Conservation (phyloP, 2,113 vertebrate genomes). For the Scomber scombrus region DNA sequence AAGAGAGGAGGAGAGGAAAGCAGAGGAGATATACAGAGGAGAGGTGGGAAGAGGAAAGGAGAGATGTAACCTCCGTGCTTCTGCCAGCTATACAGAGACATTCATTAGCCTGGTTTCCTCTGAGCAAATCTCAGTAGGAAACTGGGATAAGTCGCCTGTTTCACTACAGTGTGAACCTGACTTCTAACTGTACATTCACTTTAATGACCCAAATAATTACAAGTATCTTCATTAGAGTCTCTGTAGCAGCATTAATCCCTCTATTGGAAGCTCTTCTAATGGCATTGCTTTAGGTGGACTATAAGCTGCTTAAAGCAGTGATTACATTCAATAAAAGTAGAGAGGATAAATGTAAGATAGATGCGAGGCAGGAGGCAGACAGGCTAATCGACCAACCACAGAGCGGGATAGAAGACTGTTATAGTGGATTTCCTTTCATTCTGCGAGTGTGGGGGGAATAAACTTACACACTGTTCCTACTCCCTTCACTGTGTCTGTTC, state of each 20-base stretch:
- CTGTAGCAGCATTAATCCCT: not conserved
- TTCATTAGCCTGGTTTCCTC: constrained; percentile 59
- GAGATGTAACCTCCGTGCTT: constrained; percentile 31
- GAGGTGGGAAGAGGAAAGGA: not conserved
- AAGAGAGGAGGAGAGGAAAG: not conserved
- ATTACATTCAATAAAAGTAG: constrained; percentile 1
- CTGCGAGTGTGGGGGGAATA: constrained; percentile 32
- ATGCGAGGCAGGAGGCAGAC: not conserved
- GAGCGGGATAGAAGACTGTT: constrained; percentile 39
- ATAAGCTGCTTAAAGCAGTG: constrained; percentile 19
- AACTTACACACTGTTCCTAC: constrained; percentile 29
- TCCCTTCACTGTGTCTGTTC: constrained; percentile 32
- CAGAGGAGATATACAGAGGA: not conserved
- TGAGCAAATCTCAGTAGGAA: constrained; percentile 34
- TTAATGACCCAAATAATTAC: not conserved
- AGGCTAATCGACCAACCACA: not conserved
- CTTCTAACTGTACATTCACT: not conserved
- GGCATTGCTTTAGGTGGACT: not conserved
- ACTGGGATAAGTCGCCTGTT: constrained; percentile 17
- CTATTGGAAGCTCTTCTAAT: not conserved
- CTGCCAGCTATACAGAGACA: constrained; percentile 50
- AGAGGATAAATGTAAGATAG: constrained; percentile 25
- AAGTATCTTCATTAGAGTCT: constrained; percentile 1
- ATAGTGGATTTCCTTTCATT: constrained; percentile 57
- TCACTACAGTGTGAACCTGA: not conserved